Evolutionary conservation across 2,888 invertebrate genomes (phyloP).

Genomic region (Diarsia rubi): DNA sequence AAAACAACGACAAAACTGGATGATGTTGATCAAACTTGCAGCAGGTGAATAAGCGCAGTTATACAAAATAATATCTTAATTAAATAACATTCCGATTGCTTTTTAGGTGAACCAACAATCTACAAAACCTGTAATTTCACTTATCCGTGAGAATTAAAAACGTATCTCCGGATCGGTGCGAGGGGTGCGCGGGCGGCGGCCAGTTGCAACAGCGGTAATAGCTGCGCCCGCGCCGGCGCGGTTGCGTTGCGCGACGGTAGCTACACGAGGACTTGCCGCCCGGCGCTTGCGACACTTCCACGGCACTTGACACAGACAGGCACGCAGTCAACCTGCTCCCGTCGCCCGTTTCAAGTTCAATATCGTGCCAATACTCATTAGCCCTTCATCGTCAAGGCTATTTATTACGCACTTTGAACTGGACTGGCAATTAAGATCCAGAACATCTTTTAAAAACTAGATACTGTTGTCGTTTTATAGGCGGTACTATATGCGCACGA

Average conservation of each 20-base stretch:
- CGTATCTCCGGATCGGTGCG: slow-evolving; percentile 47
- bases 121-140: slow-evolving; percentile 21
- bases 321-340: slow-evolving; percentile 63
- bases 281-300: slow-evolving; percentile 66
- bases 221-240: slow-evolving; percentile 52
- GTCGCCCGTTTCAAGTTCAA: slow-evolving; percentile 63
- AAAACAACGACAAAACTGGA: not conserved
- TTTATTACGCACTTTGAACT: not conserved
- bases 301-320: slow-evolving; percentile 65
- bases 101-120: slow-evolving; percentile 18
- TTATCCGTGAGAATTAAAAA: slow-evolving; percentile 47
- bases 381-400: slow-evolving; percentile 7
- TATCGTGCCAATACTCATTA: slow-evolving; percentile 30
- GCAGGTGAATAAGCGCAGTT: not conserved
- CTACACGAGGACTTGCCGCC: slow-evolving; percentile 47
- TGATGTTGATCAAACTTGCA: not conserved
- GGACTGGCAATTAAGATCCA: not conserved
- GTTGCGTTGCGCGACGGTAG: slow-evolving; percentile 59
- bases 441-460: not conserved
- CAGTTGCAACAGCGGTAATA: slow-evolving; percentile 76
- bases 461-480: not conserved
- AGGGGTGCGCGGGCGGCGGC: slow-evolving; percentile 65
- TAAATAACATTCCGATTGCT: slow-evolving; percentile 5
- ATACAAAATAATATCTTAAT: slow-evolving; percentile 17
- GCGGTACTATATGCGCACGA: not conserved